Conservation (phyloP, 2,113 vertebrate genomes). For the Corydoras maculifer region DNA sequence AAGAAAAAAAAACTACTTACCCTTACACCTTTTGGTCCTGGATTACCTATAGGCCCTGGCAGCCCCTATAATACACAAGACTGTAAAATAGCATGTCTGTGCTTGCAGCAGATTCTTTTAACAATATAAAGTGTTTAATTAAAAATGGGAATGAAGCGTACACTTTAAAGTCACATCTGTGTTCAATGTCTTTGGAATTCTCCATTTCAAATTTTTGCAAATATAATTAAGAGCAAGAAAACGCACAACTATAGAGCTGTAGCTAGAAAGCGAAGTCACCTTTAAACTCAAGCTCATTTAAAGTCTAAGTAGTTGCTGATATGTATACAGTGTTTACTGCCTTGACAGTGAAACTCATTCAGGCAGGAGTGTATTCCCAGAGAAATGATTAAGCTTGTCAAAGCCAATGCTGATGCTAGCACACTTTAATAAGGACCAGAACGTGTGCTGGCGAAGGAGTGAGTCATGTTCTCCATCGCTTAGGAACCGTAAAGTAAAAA, state of each 20-base stretch:
- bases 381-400: conserved; percentile 1
- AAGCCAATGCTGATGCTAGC: not conserved
- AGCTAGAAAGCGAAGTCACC: not conserved
- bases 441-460: conserved; percentile 9
- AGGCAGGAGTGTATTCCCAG: not conserved
- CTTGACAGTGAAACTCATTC: not conserved
- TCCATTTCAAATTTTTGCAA: not conserved
- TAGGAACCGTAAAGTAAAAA: not conserved
- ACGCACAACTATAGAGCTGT: not conserved
- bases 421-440: conserved; percentile 11
- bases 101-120: conserved; percentile 1
- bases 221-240: not conserved
- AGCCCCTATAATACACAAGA: conserved; percentile 78
- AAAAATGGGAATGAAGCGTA: not conserved
- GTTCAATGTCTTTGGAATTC: not conserved
- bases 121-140: not conserved
- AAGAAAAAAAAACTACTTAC: conserved; percentile 66
- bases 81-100: conserved; percentile 47
- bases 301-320: not conserved
- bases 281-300: not conserved
- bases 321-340: no score
- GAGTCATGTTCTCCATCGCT: conserved; percentile 8
- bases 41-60: conserved; percentile 82
- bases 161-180: conserved; percentile 2
- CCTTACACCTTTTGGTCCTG: conserved; percentile 83